phyloP scores from a whole-genome alignment of 2,888 invertebrate species.

The Acleris emargana region DNA sequence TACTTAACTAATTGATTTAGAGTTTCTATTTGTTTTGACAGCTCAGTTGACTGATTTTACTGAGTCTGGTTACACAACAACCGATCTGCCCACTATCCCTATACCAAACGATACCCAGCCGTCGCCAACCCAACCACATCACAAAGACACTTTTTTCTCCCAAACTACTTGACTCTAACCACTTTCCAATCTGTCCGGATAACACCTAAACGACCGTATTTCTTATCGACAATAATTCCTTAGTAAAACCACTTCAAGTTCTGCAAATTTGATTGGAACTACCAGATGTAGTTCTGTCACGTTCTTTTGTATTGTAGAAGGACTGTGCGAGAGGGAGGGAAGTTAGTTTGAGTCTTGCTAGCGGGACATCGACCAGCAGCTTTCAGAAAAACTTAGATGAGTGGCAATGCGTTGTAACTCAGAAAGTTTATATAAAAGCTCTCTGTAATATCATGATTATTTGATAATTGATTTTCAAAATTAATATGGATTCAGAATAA shows the following conservation, averaged over 20 bases:
- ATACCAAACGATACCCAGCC: slow-evolving; percentile 55
- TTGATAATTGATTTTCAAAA: no score
- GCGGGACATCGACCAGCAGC: slow-evolving; percentile 84
- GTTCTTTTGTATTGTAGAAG: slow-evolving; percentile 52
- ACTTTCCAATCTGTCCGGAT: slow-evolving; percentile 60
- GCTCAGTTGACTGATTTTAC: slow-evolving; percentile 48
- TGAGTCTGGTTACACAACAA: slow-evolving; percentile 57
- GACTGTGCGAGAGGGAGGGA: slow-evolving; percentile 57
- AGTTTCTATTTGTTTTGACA: slow-evolving; percentile 24
- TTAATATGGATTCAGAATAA: no score
- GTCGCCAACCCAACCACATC: slow-evolving; percentile 52
- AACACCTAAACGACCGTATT: slow-evolving; percentile 67
- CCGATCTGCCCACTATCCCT: slow-evolving; percentile 61
- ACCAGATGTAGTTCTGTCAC: slow-evolving; percentile 55
- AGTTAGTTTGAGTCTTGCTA: slow-evolving; percentile 71
- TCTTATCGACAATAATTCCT: slow-evolving; percentile 69
- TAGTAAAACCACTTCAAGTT: slow-evolving; percentile 74
- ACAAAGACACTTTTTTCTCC: slow-evolving; percentile 44
- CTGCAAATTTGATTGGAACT: slow-evolving; percentile 65
- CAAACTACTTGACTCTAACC: slow-evolving; percentile 39
- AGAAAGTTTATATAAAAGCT: slow-evolving; percentile 42
- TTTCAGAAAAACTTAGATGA: slow-evolving; percentile 76
- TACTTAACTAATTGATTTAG: background rate
- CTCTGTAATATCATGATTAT: background rate
- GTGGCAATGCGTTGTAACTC: slow-evolving; percentile 60